Conservation (phyloP, 1,140 invertebrate species). For the Drosophila suzukii region DNA sequence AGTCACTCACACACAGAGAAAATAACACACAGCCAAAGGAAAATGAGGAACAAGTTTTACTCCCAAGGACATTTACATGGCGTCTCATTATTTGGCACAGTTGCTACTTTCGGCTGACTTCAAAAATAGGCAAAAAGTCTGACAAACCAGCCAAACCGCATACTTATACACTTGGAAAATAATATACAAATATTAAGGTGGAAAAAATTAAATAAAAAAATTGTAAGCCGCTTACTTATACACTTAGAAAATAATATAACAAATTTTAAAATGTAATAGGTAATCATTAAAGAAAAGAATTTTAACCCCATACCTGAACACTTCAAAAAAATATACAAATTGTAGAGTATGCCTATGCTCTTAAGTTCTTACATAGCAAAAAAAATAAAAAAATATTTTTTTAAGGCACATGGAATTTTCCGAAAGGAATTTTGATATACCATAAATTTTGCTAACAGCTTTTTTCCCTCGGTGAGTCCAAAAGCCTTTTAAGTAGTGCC, state of each 20-base stretch:
- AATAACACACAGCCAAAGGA: constrained; percentile 22
- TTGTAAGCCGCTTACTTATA: not conserved
- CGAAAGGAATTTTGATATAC: not conserved
- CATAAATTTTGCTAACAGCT: not conserved
- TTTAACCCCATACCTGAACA: too few relatives aligned
- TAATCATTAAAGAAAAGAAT: too few relatives aligned
- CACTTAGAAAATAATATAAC: too few relatives aligned
- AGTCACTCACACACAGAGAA: constrained; percentile 5
- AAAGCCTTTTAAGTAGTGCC: constrained; percentile 4
- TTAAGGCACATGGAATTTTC: not conserved
- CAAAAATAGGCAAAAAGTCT: constrained; percentile 43
- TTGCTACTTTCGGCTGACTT: constrained; percentile 37
- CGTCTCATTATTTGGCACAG: constrained; percentile 49
- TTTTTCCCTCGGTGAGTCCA: not conserved
- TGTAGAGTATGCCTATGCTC: too few relatives aligned
- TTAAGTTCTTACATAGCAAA: too few relatives aligned
- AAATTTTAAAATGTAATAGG: too few relatives aligned
- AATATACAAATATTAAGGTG: too few relatives aligned
- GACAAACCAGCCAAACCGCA: constrained; percentile 21
- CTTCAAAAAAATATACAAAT: too few relatives aligned
- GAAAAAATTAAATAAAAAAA: too few relatives aligned
- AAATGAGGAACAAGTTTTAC: constrained; percentile 53
- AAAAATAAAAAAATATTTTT: not conserved
- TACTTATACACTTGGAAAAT: constrained; percentile 5
- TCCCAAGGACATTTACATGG: constrained; percentile 54